Base-by-base conservation (phyloP, 2,888 invertebrate genomes). In the Hololepta plana region DNA sequence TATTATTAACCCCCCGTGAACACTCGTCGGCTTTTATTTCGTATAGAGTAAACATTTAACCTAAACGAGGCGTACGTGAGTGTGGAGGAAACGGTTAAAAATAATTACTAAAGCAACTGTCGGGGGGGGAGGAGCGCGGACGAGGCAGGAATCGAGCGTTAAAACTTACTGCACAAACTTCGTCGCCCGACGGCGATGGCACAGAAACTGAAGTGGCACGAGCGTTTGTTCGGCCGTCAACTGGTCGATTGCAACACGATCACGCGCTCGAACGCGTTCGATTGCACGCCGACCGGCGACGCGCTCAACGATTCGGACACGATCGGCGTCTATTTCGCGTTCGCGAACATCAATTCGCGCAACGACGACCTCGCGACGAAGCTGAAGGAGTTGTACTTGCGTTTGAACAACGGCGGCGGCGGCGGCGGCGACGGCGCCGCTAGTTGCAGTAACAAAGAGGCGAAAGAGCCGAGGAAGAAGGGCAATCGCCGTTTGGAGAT, bases 281-380 rank as follows among this genome's bases (percentile, higher is more conserved):
- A 61, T 33, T 50, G 51, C 31, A 38, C 59, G 8, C 40, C 55
- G 2, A 64, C 65, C 2, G 39, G 51, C 20, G 61, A 64, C 34
- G 58, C 57, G 6, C 57, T 67, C 2, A 55, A 56, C 19, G 58
- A 57, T 2, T 60, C 58, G 7, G 63, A 63, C 7, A 49, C 64
- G 26, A 65, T 69, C 40, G 73, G 71, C 15, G 59, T 73, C 35
- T 74, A 73, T 46, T 74, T 74, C 48, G 72, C 72, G 25, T 73
- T 74, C 45, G 72, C 72, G 9, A 72, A 73, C 40, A 67, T 72
- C 33, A 70, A 67, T 47, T 63, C 65, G 34, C 61, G 64, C 23
- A 67, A 68, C 57, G 73, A 73, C 44, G 73, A 74, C 43, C 70
- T 72, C 35, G 66, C 70, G 9, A 61, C 66, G 35, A 66, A 69